phyloP scores from a whole-genome alignment of 2,797 vertebrate genomes.

The Sylvia borin region DNA sequence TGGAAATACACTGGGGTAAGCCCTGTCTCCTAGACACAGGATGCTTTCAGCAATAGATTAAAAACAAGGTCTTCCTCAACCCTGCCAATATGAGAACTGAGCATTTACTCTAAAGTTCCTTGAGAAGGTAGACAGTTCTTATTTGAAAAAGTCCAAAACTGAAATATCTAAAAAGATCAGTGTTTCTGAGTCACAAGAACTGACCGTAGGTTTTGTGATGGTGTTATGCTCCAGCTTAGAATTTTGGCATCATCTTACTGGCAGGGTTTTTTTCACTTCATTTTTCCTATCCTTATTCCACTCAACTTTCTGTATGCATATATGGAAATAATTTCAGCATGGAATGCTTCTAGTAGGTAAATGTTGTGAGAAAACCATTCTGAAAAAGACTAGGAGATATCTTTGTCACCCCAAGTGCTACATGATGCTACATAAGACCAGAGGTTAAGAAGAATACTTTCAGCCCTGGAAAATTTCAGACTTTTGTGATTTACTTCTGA shows the following conservation, averaged over 20 bases:
- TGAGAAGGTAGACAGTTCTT: neutral
- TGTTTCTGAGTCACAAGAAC: neutral
- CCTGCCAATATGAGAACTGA: neutral
- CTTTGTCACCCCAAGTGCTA: neutral
- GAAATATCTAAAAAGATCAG: neutral
- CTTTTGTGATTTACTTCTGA: neutral
- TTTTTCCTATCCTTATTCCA: neutral
- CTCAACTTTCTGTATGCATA: neutral
- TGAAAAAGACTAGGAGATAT: neutral
- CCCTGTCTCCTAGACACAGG: neutral
- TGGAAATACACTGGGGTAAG: neutral
- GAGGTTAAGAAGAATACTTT: neutral
- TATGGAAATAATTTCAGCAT: neutral
- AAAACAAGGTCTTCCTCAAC: neutral
- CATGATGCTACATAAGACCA: neutral
- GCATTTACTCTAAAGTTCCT: neutral
- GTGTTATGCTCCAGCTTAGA: neutral
- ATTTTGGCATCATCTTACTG: neutral
- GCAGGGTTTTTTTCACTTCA: accelerated
- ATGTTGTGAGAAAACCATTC: neutral
- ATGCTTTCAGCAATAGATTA: neutral
- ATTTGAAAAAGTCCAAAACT: neutral
- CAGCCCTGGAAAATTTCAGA: neutral
- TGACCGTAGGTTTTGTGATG: neutral
- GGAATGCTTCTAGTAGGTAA: neutral